Percentiles rank a stretch among this genome's conserved stretches.
These are phyloP conservation scores for Eira barbara DNA, from an alignment of 2,113 vertebrate species.

Conservation along the genomic window DNA sequence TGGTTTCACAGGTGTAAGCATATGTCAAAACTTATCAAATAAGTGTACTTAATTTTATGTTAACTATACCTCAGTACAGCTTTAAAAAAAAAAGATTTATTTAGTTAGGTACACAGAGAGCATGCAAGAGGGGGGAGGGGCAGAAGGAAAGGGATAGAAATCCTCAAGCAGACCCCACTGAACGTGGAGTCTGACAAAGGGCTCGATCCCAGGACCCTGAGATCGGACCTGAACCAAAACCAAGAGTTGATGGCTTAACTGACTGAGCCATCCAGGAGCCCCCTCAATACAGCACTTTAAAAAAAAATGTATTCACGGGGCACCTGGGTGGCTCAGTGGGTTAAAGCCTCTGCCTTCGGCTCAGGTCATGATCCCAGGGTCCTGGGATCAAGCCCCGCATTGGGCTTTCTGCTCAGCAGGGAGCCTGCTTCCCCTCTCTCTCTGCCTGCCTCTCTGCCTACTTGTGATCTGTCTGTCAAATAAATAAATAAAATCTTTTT, in stretches of 20 bases:
- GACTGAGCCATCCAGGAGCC: neutral
- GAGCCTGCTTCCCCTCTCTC: no score
- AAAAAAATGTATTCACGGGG: neutral
- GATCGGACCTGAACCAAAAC: neutral
- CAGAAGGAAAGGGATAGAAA: neutral
- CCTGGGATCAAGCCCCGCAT: no score
- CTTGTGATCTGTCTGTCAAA: no score
- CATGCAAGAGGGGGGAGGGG: neutral
- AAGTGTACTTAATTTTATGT: neutral
- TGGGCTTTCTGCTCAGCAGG: no score
- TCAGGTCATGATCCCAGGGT: no score
- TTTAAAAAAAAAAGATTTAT: neutral
- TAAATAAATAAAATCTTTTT: no score
- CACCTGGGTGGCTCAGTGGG: no score
- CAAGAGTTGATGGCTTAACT: neutral
- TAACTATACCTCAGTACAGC: neutral
- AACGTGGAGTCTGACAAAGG: neutral
- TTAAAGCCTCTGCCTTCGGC: no score
- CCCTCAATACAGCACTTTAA: neutral
- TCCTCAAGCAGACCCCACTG: neutral
- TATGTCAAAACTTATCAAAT: neutral
- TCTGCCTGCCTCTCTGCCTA: no score
- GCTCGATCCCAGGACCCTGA: neutral
- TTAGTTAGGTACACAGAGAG: neutral
- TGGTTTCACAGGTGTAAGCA: neutral